Evolutionary conservation across 2,797 vertebrate species (phyloP).

Genomic region (Pitangus sulphuratus): DNA sequence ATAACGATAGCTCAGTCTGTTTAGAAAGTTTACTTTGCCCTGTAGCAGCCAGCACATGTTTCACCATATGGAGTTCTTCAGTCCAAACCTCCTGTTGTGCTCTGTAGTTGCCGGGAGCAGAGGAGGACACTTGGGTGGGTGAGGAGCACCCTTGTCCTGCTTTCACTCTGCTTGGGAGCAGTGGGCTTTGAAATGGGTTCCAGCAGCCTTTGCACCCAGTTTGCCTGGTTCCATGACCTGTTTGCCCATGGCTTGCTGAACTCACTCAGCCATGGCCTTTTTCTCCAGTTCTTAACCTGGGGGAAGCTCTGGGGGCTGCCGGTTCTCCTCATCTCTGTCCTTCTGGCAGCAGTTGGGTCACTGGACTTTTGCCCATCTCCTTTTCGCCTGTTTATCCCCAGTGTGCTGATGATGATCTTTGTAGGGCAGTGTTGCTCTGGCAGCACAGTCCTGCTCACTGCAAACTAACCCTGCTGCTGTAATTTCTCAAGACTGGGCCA

Average conservation of each 20-base stretch:
- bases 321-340: neutral
- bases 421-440: neutral
- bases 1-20: neutral
- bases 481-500: neutral
- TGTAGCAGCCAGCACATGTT: neutral
- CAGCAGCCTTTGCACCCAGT: neutral
- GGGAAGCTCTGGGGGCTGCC: neutral
- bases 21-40: neutral
- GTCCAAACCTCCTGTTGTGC: neutral
- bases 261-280: neutral
- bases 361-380: neutral
- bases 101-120: neutral
- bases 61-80: neutral
- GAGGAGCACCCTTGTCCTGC: neutral
- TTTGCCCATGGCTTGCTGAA: neutral
- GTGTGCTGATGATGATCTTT: neutral
- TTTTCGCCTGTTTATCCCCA: neutral
- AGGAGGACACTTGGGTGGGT: neutral
- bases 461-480: neutral
- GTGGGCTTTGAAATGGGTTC: neutral
- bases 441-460: neutral
- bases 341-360: neutral
- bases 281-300: neutral
- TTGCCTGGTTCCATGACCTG: neutral
- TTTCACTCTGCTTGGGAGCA: neutral